These are phyloP conservation scores for Hemicentrotus pulcherrimus DNA, from an alignment of 35 echinoderm and acorn worm genomes.

Conservation along the genomic window DNA sequence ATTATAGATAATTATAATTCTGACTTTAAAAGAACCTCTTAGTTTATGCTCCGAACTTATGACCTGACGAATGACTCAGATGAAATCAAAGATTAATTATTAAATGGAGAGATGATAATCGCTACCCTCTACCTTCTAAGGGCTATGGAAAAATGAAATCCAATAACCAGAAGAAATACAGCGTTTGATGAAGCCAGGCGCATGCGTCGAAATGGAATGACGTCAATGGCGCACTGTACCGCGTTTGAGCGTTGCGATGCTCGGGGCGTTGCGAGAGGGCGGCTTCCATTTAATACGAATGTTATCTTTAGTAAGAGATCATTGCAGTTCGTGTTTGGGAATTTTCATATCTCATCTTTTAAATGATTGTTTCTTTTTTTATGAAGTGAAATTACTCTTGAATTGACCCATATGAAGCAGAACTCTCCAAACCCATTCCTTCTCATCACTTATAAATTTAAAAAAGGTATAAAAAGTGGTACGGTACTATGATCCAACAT, in stretches of 20 bases:
- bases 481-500: no score
- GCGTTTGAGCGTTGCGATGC: slow-evolving; percentile 24
- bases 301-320: neutral
- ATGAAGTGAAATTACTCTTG: neutral
- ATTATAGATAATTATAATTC: no score
- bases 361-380: neutral
- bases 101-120: neutral
- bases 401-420: neutral
- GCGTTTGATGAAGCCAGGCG: neutral
- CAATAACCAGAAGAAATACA: neutral
- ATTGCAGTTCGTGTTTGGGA: neutral
- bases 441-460: no score
- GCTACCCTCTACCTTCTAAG: neutral
- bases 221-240: slow-evolving; percentile 22
- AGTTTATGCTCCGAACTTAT: neutral
- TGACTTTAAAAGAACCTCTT: no score
- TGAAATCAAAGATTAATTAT: neutral
- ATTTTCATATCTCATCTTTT: neutral
- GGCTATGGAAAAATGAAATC: neutral
- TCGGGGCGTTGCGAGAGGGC: neutral
- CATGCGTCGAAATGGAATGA: neutral
- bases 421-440: neutral
- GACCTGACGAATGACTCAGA: neutral
- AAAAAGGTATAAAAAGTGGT: no score
- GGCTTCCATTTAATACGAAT: neutral